A percentile compares a stretch with the other conserved stretches of the same genome.
Conservation (phyloP, 2,888 invertebrate genomes). For the Isotomurus palustris region DNA sequence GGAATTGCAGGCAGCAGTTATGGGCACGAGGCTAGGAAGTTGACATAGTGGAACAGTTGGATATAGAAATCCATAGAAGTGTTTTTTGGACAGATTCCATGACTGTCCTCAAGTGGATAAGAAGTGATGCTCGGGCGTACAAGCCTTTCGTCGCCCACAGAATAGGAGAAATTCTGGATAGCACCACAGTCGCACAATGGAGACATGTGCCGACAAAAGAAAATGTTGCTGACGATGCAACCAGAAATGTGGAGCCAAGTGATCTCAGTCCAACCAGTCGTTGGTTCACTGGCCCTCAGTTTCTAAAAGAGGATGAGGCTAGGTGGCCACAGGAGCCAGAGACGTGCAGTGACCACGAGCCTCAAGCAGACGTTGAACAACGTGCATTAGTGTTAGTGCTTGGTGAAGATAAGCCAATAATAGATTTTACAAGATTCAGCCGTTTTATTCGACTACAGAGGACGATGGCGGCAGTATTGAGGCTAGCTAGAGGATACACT, state of each 20-base stretch:
- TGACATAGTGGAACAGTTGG: background rate
- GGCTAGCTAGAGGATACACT: background rate
- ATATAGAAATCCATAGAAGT: background rate
- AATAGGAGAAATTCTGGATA: conserved; percentile 30
- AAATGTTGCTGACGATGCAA: conserved; percentile 42
- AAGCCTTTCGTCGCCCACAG: conserved; percentile 33
- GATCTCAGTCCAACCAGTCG: conserved; percentile 10
- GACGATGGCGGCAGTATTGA: background rate
- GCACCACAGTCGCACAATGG: conserved; percentile 24
- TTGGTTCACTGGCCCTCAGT: conserved; percentile 42
- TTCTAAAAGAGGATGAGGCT: conserved; percentile 14
- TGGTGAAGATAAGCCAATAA: background rate
- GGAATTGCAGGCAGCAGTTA: conserved; percentile 36
- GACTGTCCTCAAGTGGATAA: conserved; percentile 36
- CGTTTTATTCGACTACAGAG: background rate
- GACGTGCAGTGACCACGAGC: background rate
- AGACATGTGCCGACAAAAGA: conserved; percentile 31
- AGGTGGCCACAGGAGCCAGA: conserved; percentile 31
- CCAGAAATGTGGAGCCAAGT: conserved; percentile 12
- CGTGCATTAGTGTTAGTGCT: background rate
- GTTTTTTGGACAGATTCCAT: conserved; percentile 31
- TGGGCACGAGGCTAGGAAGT: conserved; percentile 23
- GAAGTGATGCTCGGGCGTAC: conserved; percentile 16
- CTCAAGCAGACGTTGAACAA: background rate
- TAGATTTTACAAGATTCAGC: background rate